These are phyloP conservation scores for Xiphias gladius DNA, from an alignment of 2,113 vertebrate genomes.

Conservation along the genomic window DNA sequence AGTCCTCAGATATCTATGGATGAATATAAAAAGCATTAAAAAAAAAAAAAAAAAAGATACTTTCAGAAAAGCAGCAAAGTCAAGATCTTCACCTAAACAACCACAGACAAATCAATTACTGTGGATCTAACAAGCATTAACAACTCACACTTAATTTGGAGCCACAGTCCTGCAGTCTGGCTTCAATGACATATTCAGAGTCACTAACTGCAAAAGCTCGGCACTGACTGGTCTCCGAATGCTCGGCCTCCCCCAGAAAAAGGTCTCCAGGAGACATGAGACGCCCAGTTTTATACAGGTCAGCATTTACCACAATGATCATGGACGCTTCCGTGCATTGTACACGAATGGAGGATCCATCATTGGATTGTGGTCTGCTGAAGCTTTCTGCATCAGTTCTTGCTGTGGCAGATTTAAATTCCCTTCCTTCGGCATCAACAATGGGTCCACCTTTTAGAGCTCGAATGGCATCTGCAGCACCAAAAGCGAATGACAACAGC, in stretches of 20 bases:
- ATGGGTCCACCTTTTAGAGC: constrained; percentile 46
- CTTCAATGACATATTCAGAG: constrained; percentile 44
- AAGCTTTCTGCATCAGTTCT: not conserved
- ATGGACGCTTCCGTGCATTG: constrained; percentile 51
- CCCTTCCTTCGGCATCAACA: constrained; percentile 55
- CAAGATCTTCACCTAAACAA: not conserved
- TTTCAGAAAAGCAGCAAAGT: not conserved
- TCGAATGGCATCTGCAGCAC: constrained; percentile 23
- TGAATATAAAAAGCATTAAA: not conserved
- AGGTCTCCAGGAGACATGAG: constrained; percentile 40
- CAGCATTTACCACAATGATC: constrained; percentile 43
- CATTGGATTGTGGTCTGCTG: rapidly evolving
- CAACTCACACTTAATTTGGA: constrained; percentile 44
- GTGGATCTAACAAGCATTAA: not conserved
- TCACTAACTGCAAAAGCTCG: constrained; percentile 16
- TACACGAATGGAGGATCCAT: not conserved
- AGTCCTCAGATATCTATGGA: constrained; percentile 38
- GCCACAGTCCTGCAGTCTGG: constrained; percentile 59
- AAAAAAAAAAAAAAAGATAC: not conserved
- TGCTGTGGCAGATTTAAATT: constrained; percentile 40
- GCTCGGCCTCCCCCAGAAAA: constrained; percentile 26
- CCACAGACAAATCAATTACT: not conserved
- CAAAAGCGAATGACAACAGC: not conserved
- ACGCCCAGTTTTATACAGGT: constrained; percentile 11
- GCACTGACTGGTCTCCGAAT: constrained; percentile 10